Base-by-base conservation (phyloP, 2,888 invertebrate species). In the Ophion costatus region DNA sequence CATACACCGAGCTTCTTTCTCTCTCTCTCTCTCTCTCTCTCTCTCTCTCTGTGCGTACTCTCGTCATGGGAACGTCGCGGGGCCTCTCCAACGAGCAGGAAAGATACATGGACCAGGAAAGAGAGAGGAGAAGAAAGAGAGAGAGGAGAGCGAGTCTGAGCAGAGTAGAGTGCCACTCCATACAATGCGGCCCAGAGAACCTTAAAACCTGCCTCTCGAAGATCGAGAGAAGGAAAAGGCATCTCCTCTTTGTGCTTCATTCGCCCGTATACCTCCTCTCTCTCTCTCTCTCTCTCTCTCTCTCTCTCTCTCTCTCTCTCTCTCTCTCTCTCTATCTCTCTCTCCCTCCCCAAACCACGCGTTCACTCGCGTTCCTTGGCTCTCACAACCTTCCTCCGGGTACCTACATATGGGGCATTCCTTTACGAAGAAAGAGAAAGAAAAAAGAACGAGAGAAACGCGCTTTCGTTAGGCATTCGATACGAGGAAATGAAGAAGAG, bases 21-120 rank as follows among this genome's bases (percentile, higher is more conserved):
- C 45, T 9, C 45, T 14, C 67, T 24, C 74, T 59, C 80, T 14
- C 45, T 9, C 45, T 14, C 45, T 45, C 51, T 45, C 61, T 17
- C 17, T 51, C 17, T 51, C 51, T 51, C 51, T 17, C 51, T 51
- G 17, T 51, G 51, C 51, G 51, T 66, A 20, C 33, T 91, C 92
- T 93, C 92, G 92, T 92, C 93, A 93, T 93, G 93, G 93, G 93
- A 93, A 93, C 92, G 82, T 75, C 76, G 91, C 22, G 76, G 78
- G 91, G 89, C 90, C 88, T 86, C 87, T 87, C 86, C 77, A 87
- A 71, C 57, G 57, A 63, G 38, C 59, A 69, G 63, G 67, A 42
- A 63, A 80, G 74, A 74, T 22, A 63, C 61, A 67, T 20, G 59
- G 61, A 75, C 42, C 71, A 51, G 61, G 45, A 70, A 22, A 45